phyloP scores from a whole-genome alignment of 2,888 invertebrate species.

The Nematopogon swammerdamellus region DNA sequence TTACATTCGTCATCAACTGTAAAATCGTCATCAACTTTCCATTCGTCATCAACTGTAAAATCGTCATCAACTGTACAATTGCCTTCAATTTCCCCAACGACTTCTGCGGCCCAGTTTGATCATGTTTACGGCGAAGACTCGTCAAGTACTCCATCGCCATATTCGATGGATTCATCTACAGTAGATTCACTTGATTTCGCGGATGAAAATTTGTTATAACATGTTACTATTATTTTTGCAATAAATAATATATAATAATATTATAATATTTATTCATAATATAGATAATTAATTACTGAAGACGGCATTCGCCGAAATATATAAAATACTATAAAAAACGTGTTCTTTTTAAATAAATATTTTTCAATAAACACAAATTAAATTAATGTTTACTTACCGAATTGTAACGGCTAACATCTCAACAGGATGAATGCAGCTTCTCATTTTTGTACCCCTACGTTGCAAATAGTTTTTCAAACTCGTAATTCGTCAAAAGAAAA shows the following conservation, averaged over 20 bases:
- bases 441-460: slow-evolving; percentile 2
- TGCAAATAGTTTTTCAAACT: slow-evolving; percentile 2
- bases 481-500: slow-evolving; percentile 2
- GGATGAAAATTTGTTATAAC: slow-evolving; percentile 7
- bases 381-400: slow-evolving; percentile 4
- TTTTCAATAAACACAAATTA: slow-evolving; percentile 1
- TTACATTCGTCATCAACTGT: too few species aligned
- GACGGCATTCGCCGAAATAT: too few species aligned
- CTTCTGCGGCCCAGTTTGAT: slow-evolving; percentile 7
- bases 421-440: slow-evolving; percentile 6
- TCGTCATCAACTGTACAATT: slow-evolving; percentile 7
- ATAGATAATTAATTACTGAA: too few species aligned
- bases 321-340: too few species aligned
- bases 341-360: too few species aligned
- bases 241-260: too few species aligned
- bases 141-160: slow-evolving; percentile 7
- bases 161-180: slow-evolving; percentile 7
- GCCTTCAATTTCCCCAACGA: slow-evolving; percentile 4
- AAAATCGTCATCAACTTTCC: slow-evolving; percentile 7
- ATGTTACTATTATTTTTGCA: slow-evolving; percentile 4
- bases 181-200: slow-evolving; percentile 5
- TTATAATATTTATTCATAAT: too few species aligned
- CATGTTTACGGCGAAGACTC: slow-evolving; percentile 7
- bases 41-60: slow-evolving; percentile 6
- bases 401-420: slow-evolving; percentile 7